Conservation (phyloP, 1,140 invertebrate genomes). For the Lasaia peninsularis region DNA sequence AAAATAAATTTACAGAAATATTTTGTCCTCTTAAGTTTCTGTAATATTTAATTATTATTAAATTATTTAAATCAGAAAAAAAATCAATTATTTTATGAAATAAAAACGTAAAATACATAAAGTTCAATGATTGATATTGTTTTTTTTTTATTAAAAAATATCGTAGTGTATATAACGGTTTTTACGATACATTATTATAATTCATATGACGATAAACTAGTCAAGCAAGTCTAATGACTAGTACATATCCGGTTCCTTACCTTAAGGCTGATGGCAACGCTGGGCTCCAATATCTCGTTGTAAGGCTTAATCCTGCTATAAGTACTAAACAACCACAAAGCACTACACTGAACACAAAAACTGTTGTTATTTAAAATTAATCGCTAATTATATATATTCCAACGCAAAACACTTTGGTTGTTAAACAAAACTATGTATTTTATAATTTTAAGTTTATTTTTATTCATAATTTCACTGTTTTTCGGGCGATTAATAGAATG, state of each 20-base stretch:
- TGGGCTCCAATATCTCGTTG: constrained; percentile 23
- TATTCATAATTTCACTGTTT: constrained; percentile 39
- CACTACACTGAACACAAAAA: constrained; percentile 61
- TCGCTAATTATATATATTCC: background rate
- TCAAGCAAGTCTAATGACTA: constrained; percentile 46
- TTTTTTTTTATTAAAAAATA: background rate
- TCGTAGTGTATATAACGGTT: background rate
- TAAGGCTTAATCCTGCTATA: constrained; percentile 40
- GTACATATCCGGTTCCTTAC: constrained; percentile 69
- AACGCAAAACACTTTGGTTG: constrained; percentile 24
- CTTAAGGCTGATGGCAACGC: constrained; percentile 55
- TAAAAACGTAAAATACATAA: too few species aligned
- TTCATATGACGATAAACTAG: constrained; percentile 46
- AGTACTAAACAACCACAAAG: constrained; percentile 55
- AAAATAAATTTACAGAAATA: too few species aligned
- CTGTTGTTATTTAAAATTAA: constrained; percentile 18
- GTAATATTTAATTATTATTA: too few species aligned
- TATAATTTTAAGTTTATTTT: constrained; percentile 22
- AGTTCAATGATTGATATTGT: too few species aligned
- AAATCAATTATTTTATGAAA: too few species aligned
- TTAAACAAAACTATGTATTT: constrained; percentile 15
- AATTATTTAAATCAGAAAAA: too few species aligned
- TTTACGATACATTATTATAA: background rate
- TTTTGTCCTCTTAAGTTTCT: too few species aligned
- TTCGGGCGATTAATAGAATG: constrained; percentile 4